Evolutionary conservation across 2,113 vertebrate species (phyloP).

Genomic region (Pampusana beccarii): DNA sequence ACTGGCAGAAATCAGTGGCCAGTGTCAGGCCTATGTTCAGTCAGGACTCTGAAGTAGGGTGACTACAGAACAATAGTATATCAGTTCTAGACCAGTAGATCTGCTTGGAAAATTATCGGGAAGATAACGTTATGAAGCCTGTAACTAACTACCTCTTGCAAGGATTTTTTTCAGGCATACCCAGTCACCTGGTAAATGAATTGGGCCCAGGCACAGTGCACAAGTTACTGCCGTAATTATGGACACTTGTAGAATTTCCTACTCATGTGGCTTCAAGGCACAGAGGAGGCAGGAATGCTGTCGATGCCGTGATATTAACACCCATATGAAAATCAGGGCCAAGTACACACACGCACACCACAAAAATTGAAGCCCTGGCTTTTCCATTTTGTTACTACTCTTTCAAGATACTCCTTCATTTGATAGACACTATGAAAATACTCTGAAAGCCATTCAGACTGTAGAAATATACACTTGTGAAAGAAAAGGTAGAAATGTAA

Average conservation of each 20-base stretch:
- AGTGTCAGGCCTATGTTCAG: background rate
- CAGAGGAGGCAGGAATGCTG: background rate
- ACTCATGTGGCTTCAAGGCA: background rate
- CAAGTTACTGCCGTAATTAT: background rate
- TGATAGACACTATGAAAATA: background rate
- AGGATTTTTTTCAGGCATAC: background rate
- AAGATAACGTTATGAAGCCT: background rate
- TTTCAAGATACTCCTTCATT: background rate
- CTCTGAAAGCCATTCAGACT: background rate
- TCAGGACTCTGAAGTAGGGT: background rate
- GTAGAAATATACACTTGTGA: background rate
- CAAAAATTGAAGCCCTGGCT: background rate
- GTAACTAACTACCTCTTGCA: background rate
- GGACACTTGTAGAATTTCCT: background rate
- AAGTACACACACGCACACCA: background rate
- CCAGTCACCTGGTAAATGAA: background rate
- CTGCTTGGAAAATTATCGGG: background rate
- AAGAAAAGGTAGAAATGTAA: background rate
- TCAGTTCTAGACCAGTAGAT: background rate
- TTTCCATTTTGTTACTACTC: background rate
- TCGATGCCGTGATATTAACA: background rate
- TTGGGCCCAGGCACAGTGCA: fast-evolving
- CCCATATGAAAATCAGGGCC: background rate
- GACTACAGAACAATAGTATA: background rate
- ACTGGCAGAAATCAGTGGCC: background rate